A percentile compares a stretch with the other conserved stretches of the same genome.
phyloP scores from a whole-genome alignment of 2,888 invertebrate species.

The Girardia tigrina region DNA sequence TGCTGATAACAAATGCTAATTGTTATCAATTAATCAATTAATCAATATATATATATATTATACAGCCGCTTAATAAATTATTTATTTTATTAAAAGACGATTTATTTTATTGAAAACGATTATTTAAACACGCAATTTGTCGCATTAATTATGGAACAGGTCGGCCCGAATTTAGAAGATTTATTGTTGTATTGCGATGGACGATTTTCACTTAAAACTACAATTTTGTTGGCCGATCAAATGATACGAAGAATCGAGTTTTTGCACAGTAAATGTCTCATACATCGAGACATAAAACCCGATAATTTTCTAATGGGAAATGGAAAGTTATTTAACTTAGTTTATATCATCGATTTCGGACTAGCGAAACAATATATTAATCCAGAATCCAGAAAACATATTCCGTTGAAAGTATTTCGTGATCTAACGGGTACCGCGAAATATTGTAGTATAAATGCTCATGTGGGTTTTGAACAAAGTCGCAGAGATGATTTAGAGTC shows the following conservation, averaged over 20 bases:
- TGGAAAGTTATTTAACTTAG: conserved; percentile 25
- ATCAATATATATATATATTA: too few relatives aligned
- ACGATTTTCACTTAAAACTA: conserved; percentile 29
- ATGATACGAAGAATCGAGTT: conserved; percentile 24
- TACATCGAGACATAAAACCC: conserved; percentile 35
- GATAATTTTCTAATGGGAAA: conserved; percentile 35
- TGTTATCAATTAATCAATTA: too few relatives aligned
- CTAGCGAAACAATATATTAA: conserved; percentile 32
- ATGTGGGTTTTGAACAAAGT: conserved; percentile 33
- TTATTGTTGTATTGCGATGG: conserved; percentile 26
- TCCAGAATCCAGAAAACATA: conserved; percentile 31
- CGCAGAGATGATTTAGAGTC: conserved; percentile 34
- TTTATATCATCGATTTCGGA: conserved; percentile 36
- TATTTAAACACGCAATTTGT: conserved; percentile 9
- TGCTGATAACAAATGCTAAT: too few relatives aligned
- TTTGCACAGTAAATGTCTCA: conserved; percentile 26
- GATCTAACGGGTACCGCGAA: conserved; percentile 34
- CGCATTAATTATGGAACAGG: conserved; percentile 30
- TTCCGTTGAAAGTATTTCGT: conserved; percentile 26
- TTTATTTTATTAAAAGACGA: too few relatives aligned
- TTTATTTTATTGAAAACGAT: conserved; percentile 31
- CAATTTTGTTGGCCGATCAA: conserved; percentile 28
- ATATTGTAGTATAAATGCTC: conserved; percentile 33
- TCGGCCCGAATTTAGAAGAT: conserved; percentile 34
- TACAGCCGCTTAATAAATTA: too few relatives aligned